phyloP scores from a whole-genome alignment of 2,888 invertebrate genomes.

The Heteromyza rotundicornis region DNA sequence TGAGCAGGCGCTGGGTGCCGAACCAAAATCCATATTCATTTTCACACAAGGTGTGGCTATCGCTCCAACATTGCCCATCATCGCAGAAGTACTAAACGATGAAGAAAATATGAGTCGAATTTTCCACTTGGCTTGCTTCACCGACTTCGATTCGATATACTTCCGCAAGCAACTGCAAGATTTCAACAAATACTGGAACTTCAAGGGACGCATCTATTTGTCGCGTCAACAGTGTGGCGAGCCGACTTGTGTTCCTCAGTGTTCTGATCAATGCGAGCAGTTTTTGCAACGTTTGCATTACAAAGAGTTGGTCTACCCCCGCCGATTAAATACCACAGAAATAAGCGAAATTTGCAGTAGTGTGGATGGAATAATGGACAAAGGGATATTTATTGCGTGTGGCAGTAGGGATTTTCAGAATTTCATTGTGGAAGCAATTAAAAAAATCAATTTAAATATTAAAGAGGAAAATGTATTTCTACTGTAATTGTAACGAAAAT shows the following conservation, averaged over 20 bases:
- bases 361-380: slow-evolving; percentile 9
- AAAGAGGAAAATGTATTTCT: slow-evolving; percentile 19
- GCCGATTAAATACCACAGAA: slow-evolving; percentile 19
- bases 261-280: slow-evolving; percentile 35
- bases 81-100: slow-evolving; percentile 69
- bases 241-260: slow-evolving; percentile 23
- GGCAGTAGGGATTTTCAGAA: slow-evolving; percentile 43
- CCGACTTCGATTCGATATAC: slow-evolving; percentile 66
- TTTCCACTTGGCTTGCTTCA: slow-evolving; percentile 70
- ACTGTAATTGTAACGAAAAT: neutral
- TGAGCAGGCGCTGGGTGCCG: slow-evolving; percentile 61
- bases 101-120: slow-evolving; percentile 73
- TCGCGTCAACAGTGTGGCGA: slow-evolving; percentile 53
- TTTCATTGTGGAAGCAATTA: slow-evolving; percentile 27
- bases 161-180: slow-evolving; percentile 69
- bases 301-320: slow-evolving; percentile 41
- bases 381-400: slow-evolving; percentile 32
- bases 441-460: slow-evolving; percentile 6
- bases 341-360: slow-evolving; percentile 21
- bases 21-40: slow-evolving; percentile 57
- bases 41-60: slow-evolving; percentile 79
- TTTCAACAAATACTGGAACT: slow-evolving; percentile 76
- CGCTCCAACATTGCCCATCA: slow-evolving; percentile 72
- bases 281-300: slow-evolving; percentile 46
- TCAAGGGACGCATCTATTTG: slow-evolving; percentile 70